Base-by-base conservation (phyloP, 2,888 invertebrate genomes). In the Amblyjoppa fuscipennis region DNA sequence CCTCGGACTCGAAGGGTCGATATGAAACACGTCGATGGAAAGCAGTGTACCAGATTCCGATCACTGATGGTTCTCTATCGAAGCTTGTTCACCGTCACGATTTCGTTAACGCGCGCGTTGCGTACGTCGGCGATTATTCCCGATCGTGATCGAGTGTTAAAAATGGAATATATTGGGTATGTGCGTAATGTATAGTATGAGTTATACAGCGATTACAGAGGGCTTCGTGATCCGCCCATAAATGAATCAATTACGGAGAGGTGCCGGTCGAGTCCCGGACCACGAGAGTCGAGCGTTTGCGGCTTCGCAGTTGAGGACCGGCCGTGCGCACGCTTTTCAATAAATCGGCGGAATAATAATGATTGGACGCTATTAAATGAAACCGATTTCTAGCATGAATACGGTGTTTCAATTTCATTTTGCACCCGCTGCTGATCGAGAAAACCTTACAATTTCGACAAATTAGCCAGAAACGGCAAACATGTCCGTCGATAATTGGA, bases 161-260 rank as follows among this genome's bases (percentile, higher is more conserved):
- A 31, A 61, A 11, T 25, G 41, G 45, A 45, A 68, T 25, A 70
- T 49, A 49, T 70, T 34, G 9, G 59, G 51, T 31, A 25, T 45
- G 31, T 59, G 20, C 45, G 49, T 49, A 70, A 70, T 70, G 69
- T 31, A 70, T n/a, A 45, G 25, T 70, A 16, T 6, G 34, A 49
- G 49, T 1, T 70, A 28, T 70, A 45, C 13, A n/a, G 31, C 69
- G 49, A 70, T 51, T 70, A 49, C 51, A 31, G 31, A 9, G 69
- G 7, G 69, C 6, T 70, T 49, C 69, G 25, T 70, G 69, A 70
- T 70, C 69, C 69, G 69, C 69, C 69, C 69, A 70, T 70, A 70
- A 70, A 70, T 49, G 69, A 70, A 70, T 70, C 69, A 70, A 70
- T 70, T 70, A 70, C 69, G 16, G 28, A 13, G 51, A 70, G 49